Conservation (phyloP, 2,888 invertebrate species). For the Conchocele bisecta region DNA sequence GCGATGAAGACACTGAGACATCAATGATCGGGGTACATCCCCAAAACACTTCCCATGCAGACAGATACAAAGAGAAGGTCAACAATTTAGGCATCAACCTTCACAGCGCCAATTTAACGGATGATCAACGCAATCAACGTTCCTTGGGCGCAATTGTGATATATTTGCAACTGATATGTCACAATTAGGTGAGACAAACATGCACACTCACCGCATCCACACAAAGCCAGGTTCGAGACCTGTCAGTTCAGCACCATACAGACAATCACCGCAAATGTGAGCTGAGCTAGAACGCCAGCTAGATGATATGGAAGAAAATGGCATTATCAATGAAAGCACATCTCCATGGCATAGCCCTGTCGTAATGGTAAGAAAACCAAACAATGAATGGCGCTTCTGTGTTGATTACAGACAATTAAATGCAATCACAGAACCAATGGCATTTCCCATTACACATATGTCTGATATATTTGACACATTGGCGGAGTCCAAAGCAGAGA, state of each 20-base stretch:
- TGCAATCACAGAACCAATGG: constrained; percentile 8
- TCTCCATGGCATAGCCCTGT: constrained; percentile 39
- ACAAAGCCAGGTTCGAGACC: constrained; percentile 31
- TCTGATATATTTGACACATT: constrained; percentile 28
- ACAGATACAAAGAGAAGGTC: background rate
- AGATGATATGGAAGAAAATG: constrained; percentile 26
- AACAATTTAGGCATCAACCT: constrained; percentile 3
- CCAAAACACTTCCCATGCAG: too few species aligned
- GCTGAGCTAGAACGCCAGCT: constrained; percentile 20
- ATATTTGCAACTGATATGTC: constrained; percentile 29
- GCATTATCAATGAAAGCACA: constrained; percentile 32
- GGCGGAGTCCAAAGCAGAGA: constrained; percentile 28
- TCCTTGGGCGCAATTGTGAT: constrained; percentile 24
- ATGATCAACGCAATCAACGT: background rate
- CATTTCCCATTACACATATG: constrained; percentile 24
- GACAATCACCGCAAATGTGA: constrained; percentile 11
- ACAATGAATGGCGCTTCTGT: constrained; percentile 21
- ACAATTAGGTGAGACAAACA: constrained; percentile 33
- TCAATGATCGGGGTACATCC: too few species aligned
- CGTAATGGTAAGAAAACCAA: constrained; percentile 37
- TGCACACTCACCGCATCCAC: constrained; percentile 38
- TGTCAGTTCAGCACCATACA: constrained; percentile 18
- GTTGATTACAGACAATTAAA: constrained; percentile 15
- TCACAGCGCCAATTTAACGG: background rate
- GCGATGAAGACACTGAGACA: too few species aligned